phyloP scores from a whole-genome alignment of 2,888 invertebrate species.

The Poecilobothrus nobilitatus region DNA sequence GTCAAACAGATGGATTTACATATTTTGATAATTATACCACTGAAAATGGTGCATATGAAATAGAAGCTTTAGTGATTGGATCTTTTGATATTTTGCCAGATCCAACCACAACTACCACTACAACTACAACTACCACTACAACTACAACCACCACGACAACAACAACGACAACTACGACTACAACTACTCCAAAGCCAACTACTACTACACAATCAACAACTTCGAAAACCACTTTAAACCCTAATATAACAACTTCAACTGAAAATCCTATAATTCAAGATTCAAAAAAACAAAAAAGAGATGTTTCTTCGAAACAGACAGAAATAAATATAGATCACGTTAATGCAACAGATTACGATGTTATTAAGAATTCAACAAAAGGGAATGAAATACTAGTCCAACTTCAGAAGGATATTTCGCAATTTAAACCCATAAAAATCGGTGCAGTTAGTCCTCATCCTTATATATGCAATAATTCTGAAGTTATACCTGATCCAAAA shows the following conservation, averaged over 20 bases:
- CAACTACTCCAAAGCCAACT: slow-evolving; percentile 45
- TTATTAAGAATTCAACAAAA: slow-evolving; percentile 23
- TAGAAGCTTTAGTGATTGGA: slow-evolving; percentile 64
- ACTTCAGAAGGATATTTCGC: slow-evolving; percentile 32
- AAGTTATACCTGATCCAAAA: slow-evolving; percentile 55
- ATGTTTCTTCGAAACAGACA: neutral
- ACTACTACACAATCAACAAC: slow-evolving; percentile 43
- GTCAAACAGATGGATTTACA: slow-evolving; percentile 52
- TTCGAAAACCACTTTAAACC: slow-evolving; percentile 38
- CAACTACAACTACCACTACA: slow-evolving; percentile 48
- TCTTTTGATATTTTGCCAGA: slow-evolving; percentile 54
- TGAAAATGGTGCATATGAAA: slow-evolving; percentile 50
- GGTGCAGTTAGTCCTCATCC: slow-evolving; percentile 36
- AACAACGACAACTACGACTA: slow-evolving; percentile 39
- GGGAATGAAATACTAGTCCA: slow-evolving; percentile 33
- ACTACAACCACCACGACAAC: slow-evolving; percentile 47
- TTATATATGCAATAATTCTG: slow-evolving; percentile 51
- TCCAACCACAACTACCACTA: slow-evolving; percentile 37
- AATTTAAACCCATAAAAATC: slow-evolving; percentile 23
- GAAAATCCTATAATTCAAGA: slow-evolving; percentile 30
- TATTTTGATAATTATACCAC: slow-evolving; percentile 57
- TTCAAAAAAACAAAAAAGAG: slow-evolving; percentile 16
- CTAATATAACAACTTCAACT: slow-evolving; percentile 35
- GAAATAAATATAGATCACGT: slow-evolving; percentile 25
- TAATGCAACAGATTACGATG: slow-evolving; percentile 23